Evolutionary conservation across 1,140 invertebrate species (phyloP).

Genomic region (Asbolus verrucosus): DNA sequence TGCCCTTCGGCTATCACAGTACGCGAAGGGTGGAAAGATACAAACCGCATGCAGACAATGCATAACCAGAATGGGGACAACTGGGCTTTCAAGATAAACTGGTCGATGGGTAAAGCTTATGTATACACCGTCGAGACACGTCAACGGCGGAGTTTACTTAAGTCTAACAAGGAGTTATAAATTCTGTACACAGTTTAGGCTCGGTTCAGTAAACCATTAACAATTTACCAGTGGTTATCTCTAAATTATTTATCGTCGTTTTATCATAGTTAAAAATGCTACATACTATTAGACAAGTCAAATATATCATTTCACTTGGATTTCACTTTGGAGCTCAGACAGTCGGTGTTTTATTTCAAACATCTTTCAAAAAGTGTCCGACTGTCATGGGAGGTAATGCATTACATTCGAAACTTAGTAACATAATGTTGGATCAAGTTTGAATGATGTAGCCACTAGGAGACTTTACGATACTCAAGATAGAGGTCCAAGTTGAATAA

Average conservation of each 20-base stretch:
- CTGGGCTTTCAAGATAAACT: conserved; percentile 31
- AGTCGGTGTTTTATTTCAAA: too few relatives aligned
- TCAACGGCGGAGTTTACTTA: conserved; percentile 15
- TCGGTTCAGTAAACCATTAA: too few relatives aligned
- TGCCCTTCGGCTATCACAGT: conserved; percentile 31
- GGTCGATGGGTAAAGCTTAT: background rate
- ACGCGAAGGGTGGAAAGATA: conserved; percentile 25
- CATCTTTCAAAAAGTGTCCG: too few relatives aligned
- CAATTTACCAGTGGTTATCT: too few relatives aligned
- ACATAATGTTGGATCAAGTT: too few relatives aligned
- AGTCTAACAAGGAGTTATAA: background rate
- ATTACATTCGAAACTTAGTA: too few relatives aligned
- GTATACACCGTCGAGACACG: background rate
- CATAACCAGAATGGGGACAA: conserved; percentile 30
- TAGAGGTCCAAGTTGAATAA: conserved; percentile 11
- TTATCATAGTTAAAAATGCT: too few relatives aligned
- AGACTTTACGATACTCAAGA: conserved; percentile 11
- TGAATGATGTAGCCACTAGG: background rate
- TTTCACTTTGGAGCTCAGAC: too few relatives aligned
- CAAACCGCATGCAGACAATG: conserved; percentile 31
- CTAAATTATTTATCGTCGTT: too few relatives aligned
- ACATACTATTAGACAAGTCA: too few relatives aligned
- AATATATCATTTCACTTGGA: too few relatives aligned
- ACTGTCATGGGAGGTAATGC: background rate
- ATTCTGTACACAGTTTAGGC: too few relatives aligned